Evolutionary conservation across 2,797 vertebrate genomes (phyloP).

Genomic region (Pristis pectinata): DNA sequence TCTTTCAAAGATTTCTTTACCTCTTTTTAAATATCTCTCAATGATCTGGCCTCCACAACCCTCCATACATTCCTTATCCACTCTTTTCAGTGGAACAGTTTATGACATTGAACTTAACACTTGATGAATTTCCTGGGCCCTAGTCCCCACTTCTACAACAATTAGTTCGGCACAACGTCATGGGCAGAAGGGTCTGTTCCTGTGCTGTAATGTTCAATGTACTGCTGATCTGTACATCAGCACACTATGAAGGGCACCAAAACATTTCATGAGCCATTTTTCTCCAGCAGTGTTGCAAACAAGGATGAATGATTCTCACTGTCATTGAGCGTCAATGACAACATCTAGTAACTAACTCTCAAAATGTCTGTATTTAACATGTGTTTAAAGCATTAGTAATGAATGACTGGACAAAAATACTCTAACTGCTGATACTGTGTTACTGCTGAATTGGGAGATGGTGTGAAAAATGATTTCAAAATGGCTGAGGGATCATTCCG

Average conservation of each 20-base stretch:
- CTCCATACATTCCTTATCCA: too few relatives aligned
- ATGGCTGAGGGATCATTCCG: slow-evolving; percentile 13
- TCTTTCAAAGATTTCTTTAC: too few relatives aligned
- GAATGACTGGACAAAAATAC: background rate
- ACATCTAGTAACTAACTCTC: too few relatives aligned
- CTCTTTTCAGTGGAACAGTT: background rate
- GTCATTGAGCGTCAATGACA: background rate
- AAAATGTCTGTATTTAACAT: background rate
- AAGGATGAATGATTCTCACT: background rate
- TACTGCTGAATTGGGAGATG: background rate
- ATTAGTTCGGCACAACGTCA: too few relatives aligned
- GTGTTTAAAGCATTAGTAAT: background rate
- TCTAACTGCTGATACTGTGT: background rate
- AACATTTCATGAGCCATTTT: background rate
- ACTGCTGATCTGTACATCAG: background rate
- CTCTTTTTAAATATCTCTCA: too few relatives aligned
- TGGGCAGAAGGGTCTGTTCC: too few relatives aligned
- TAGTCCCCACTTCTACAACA: too few relatives aligned
- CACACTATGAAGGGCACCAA: background rate
- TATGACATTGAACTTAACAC: background rate
- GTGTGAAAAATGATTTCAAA: background rate
- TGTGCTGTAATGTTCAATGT: too few relatives aligned
- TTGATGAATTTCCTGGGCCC: background rate
- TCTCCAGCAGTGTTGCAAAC: background rate
- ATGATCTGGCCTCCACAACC: too few relatives aligned